Conservation (phyloP, 2,888 invertebrate genomes). For the Amphipoea lucens region DNA sequence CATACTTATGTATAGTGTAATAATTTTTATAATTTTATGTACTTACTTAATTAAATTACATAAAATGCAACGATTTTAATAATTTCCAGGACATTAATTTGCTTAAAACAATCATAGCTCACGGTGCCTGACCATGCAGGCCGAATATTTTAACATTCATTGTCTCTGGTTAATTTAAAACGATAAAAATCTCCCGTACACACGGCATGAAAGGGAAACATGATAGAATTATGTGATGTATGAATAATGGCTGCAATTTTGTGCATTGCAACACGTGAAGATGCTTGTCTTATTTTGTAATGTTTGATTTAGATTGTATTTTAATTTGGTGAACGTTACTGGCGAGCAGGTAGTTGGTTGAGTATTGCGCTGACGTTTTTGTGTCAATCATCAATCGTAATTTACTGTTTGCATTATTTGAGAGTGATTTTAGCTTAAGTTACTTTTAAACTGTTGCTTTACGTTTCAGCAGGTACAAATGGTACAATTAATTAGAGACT, state of each 20-base stretch:
- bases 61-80: constrained; percentile 28
- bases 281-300: constrained; percentile 67
- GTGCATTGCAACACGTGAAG: constrained; percentile 71
- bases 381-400: constrained; percentile 14
- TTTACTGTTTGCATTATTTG: constrained; percentile 16
- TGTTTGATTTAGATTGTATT: constrained; percentile 68
- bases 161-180: constrained; percentile 73
- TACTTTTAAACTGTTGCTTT: neutral
- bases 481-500: neutral
- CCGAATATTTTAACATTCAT: constrained; percentile 74
- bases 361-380: constrained; percentile 40
- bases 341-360: constrained; percentile 11
- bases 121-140: constrained; percentile 78
- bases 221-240: constrained; percentile 63
- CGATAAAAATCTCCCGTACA: constrained; percentile 73
- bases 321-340: constrained; percentile 63
- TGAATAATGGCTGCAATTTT: constrained; percentile 71
- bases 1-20: neutral
- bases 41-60: constrained; percentile 10
- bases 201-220: constrained; percentile 73
- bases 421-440: neutral
- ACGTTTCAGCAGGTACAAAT: neutral
- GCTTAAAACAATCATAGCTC: constrained; percentile 66
- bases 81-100: constrained; percentile 54
- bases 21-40: constrained; percentile 5